Evolutionary conservation across 2,888 invertebrate genomes (phyloP), one percentile per base, ranked within the genome.

Genomic region (Craniophora ligustri): DNA sequence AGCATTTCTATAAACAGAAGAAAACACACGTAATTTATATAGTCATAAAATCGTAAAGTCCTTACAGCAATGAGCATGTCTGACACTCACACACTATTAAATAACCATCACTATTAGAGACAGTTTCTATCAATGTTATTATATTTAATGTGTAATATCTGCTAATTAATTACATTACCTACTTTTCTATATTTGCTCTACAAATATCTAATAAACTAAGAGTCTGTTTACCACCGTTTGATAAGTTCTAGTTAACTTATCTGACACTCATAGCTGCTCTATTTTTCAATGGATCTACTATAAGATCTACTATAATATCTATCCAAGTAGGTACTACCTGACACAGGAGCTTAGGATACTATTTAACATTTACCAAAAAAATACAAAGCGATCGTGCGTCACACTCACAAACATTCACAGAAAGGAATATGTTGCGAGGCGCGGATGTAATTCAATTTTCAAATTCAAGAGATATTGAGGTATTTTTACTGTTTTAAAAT

Each of bases 391-490:
- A 67, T 57, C 71, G 72, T 79, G 77, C 76, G 63, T 67, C 54
- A 72, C 59, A 47, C 62, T 67, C 54, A 72, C 59, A 47, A 63
- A 73, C 74, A 57, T 67, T 69, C 65, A 78, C 72, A 72, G 67
- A 78, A 69, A 66, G 65, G 72, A 74, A 68, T 56, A 76, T 75
- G 70, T 76, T 79, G 79, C 81, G 56, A 73, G 78, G 76, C 74
- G 74, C 82, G 81, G 81, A 81, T 79, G 76, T 70, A 21, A 45
- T 48, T 38, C 11, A 34, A 45, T 34, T 40, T 44, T n/a, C n/a
- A 15, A 34, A 51, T 49, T 49, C 35, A 16, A 35, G 38, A 46
- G 23, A 53, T 46, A 16, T 44, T 18, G 16, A 48, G 34, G n/a
- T 45, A 31, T 54, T 41, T 44, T 38, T 44, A 42, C 35, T 41